Percentiles rank a stretch among this genome's conserved stretches.
These are phyloP conservation scores for Paraplagusia blochii DNA, from an alignment of 2,113 vertebrate genomes.

Conservation along the genomic window DNA sequence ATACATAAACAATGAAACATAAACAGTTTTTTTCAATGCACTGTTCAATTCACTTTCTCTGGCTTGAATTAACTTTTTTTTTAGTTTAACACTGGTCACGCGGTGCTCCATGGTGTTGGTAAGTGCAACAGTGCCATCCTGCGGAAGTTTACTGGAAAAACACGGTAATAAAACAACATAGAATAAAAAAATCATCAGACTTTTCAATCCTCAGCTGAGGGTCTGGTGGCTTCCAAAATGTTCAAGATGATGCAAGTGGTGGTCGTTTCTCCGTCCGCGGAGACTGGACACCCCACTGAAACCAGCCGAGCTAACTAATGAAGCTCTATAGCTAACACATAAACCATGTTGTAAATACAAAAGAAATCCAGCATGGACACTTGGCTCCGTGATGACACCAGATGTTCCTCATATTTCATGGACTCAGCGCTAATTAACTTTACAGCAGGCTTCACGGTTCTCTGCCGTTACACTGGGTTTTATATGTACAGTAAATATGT, in stretches of 20 bases:
- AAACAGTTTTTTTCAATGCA: too few species aligned
- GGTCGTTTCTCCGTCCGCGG: slow-evolving; percentile 56
- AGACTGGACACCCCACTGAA: slow-evolving; percentile 41
- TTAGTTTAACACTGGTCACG: not conserved
- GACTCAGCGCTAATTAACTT: slow-evolving; percentile 22
- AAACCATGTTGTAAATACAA: slow-evolving; percentile 5
- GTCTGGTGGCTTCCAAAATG: too few species aligned
- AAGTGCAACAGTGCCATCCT: slow-evolving; percentile 50
- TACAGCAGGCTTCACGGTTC: slow-evolving; percentile 8
- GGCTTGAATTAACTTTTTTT: too few species aligned
- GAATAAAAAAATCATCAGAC: too few species aligned
- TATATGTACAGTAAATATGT: too few species aligned
- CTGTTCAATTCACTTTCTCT: too few species aligned
- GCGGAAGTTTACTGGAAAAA: slow-evolving; percentile 22
- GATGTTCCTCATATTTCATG: slow-evolving; percentile 18
- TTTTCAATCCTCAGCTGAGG: too few species aligned
- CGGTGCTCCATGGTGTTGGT: not conserved
- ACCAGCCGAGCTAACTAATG: slow-evolving; percentile 40
- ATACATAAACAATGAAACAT: too few species aligned
- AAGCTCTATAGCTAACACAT: slow-evolving; percentile 48
- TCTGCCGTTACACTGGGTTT: too few species aligned
- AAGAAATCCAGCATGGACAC: slow-evolving; percentile 14
- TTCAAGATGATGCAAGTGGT: too few species aligned
- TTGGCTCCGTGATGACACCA: slow-evolving; percentile 5
- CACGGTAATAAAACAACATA: too few species aligned